phyloP scores from a whole-genome alignment of 2,113 vertebrate species.

The Carollia perspicillata region DNA sequence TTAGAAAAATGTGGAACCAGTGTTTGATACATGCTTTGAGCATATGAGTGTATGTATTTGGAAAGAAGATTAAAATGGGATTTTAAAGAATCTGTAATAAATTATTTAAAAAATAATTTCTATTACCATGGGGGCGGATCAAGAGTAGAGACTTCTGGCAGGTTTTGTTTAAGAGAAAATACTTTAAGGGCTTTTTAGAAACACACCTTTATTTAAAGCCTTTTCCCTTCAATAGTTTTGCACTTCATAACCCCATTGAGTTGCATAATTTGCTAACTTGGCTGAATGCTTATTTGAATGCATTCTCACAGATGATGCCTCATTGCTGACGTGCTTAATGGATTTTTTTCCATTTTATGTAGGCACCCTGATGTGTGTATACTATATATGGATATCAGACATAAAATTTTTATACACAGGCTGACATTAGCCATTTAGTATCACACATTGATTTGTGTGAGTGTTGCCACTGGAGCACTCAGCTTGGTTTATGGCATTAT shows the following conservation, averaged over 20 bases:
- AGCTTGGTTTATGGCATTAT: constrained; percentile 41
- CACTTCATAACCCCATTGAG: not conserved
- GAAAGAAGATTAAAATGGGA: not conserved
- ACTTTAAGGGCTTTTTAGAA: constrained; percentile 5
- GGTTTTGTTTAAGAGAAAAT: constrained; percentile 39
- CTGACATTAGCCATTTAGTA: constrained; percentile 47
- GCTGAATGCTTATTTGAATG: constrained; percentile 7
- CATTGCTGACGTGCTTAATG: constrained; percentile 51
- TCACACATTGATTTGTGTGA: constrained; percentile 61
- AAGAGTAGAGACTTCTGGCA: not conserved
- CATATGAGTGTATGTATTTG: not conserved
- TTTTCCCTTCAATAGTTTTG: constrained; percentile 1
- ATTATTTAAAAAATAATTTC: not conserved
- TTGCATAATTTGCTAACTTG: not conserved
- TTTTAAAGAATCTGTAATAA: not conserved
- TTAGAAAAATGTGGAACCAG: not conserved
- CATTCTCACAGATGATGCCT: not conserved
- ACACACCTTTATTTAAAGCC: not conserved
- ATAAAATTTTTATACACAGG: constrained; percentile 54
- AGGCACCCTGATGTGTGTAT: constrained; percentile 28
- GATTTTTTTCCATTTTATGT: constrained; percentile 48
- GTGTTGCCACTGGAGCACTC: constrained; percentile 37
- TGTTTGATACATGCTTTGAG: not conserved
- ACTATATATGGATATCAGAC: constrained; percentile 56
- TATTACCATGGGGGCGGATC: not conserved